Percentiles rank a stretch among this genome's conserved stretches.
Conservation (phyloP, 2,113 vertebrate species). For the Myxocyprinus asiaticus region DNA sequence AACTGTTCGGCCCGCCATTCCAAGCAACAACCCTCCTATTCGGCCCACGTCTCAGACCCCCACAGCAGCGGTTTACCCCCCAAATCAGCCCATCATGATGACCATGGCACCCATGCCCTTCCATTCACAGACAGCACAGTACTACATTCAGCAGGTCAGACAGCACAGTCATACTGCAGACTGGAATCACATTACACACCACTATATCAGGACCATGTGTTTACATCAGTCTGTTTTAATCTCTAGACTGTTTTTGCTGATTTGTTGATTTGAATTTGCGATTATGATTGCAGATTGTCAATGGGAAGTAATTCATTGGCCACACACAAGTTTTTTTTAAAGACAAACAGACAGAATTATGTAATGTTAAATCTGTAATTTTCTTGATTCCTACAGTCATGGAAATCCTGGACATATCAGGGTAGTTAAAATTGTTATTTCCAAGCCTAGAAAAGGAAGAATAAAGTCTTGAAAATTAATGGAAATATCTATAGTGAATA, state of each 20-base stretch:
- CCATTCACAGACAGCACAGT: conserved; percentile 90
- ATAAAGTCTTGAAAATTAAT: no score
- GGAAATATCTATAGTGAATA: no score
- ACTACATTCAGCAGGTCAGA: conserved; percentile 91
- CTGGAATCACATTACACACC: conserved; percentile 1
- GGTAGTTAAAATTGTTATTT: no score
- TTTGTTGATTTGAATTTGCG: background rate
- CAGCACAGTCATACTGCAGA: background rate
- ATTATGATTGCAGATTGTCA: background rate
- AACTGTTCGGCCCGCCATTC: conserved; percentile 87
- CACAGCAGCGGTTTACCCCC: conserved; percentile 85
- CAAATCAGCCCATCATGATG: conserved; percentile 98
- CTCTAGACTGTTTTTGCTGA: background rate
- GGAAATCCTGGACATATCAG: no score
- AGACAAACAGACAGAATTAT: no score
- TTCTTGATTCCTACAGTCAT: no score
- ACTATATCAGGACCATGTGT: conserved; percentile 2
- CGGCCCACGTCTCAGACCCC: conserved; percentile 89
- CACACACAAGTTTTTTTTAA: no score
- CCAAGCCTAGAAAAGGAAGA: no score
- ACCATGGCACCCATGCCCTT: conserved; percentile 93
- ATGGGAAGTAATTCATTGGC: background rate
- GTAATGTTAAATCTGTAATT: no score
- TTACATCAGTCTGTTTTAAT: background rate
- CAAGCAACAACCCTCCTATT: conserved; percentile 89